Conservation (phyloP, 2,888 invertebrate species). For the Gortyna flavago region DNA sequence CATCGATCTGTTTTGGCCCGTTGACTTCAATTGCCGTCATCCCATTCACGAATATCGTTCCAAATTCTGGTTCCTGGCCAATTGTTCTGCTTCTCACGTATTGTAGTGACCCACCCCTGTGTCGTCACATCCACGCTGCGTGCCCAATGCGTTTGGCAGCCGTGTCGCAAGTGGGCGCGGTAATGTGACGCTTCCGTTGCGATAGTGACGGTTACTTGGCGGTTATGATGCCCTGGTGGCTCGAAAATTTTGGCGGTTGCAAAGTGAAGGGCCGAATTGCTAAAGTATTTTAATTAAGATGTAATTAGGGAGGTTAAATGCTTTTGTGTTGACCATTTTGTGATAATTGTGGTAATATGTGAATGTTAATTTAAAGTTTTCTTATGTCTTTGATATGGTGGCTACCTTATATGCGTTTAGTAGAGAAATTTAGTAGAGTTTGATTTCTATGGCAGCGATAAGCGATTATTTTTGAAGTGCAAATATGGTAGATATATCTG, state of each 20-base stretch:
- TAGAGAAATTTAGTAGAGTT: not conserved
- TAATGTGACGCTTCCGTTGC: conserved; percentile 66
- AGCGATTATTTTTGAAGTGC: not conserved
- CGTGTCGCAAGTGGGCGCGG: conserved; percentile 67
- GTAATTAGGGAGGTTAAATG: conserved; percentile 22
- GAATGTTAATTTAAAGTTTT: not conserved
- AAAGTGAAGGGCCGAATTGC: conserved; percentile 18
- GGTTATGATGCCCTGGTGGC: conserved; percentile 44
- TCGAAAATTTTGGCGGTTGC: conserved; percentile 26
- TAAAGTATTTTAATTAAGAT: conserved; percentile 20
- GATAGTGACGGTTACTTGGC: conserved; percentile 36
- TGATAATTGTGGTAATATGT: conserved; percentile 4
- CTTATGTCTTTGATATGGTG: not conserved
- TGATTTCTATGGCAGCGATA: not conserved
- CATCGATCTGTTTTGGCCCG: conserved; percentile 29
- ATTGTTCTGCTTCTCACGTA: conserved; percentile 68
- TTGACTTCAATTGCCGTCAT: conserved; percentile 32
- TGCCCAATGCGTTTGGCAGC: conserved; percentile 61
- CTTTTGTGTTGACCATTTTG: not conserved
- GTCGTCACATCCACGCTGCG: conserved; percentile 69
- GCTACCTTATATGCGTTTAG: not conserved
- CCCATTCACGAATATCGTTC: conserved; percentile 41
- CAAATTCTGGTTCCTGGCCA: conserved; percentile 41
- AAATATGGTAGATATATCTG: not conserved
- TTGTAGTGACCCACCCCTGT: conserved; percentile 70